A percentile compares a stretch with the other conserved stretches of the same genome.
Conservation (phyloP, 2,888 invertebrate species). For the Melolontha melolontha region DNA sequence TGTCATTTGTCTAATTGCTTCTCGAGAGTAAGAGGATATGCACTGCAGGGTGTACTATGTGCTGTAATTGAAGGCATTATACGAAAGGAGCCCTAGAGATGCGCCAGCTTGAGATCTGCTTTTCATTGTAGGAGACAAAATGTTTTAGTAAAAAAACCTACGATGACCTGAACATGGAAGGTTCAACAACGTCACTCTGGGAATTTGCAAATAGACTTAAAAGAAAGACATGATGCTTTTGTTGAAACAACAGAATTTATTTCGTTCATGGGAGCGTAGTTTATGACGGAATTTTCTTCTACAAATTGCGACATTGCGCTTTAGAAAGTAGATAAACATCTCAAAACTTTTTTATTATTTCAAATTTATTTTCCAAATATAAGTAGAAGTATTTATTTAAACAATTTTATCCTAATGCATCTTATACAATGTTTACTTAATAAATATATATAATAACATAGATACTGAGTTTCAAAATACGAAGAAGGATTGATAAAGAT, state of each 20-base stretch:
- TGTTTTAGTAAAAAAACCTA: neutral
- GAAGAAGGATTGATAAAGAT: too few relatives aligned
- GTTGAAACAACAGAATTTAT: constrained; percentile 2
- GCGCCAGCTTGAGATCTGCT: neutral
- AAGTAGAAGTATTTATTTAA: too few relatives aligned
- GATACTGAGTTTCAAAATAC: too few relatives aligned
- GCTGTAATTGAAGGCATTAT: constrained; percentile 17
- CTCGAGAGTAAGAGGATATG: constrained; percentile 6
- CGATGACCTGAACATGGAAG: constrained; percentile 3
- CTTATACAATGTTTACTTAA: too few relatives aligned
- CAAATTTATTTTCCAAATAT: too few relatives aligned
- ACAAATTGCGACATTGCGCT: neutral
- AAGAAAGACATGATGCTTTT: neutral
- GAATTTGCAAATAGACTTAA: constrained; percentile 9
- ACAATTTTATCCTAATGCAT: too few relatives aligned
- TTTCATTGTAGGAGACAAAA: neutral
- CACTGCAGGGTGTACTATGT: constrained; percentile 2
- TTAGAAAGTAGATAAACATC: too few relatives aligned
- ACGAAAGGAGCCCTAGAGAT: constrained; percentile 13
- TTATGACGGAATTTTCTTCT: neutral
- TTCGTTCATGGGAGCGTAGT: neutral
- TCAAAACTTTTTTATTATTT: too few relatives aligned
- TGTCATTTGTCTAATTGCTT: neutral
- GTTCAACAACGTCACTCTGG: neutral
- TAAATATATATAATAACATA: too few relatives aligned